Evolutionary conservation across 2,888 invertebrate species (phyloP), one percentile per base, ranked within the genome.

Genomic region (Drosophila multiciliata): DNA sequence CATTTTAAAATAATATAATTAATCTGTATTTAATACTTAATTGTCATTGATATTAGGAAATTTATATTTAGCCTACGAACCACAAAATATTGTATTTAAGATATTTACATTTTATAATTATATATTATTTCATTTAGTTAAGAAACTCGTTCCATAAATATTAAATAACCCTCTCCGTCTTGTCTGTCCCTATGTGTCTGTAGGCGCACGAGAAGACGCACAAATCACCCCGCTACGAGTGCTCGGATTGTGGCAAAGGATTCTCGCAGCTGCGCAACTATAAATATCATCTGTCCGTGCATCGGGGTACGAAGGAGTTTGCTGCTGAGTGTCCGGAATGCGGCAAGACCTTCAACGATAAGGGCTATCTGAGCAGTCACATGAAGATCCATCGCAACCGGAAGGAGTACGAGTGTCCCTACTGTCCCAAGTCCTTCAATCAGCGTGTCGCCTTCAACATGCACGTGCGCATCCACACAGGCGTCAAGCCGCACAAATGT

Each of bases 371-470:
- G 12, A 97, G 97, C 93, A 97, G 96, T 78, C 97, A 97, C 91
- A 95, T 97, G 96, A 97, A 97, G 93, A 97, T 97, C 80, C 97
- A 97, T 92, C 95, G 95, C 75, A 97, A 97, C 91, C 95, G 95
- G 73, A 97, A 96, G 91, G 97, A 97, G 91, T 97, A 97, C 92
- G 96, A 95, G 55, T 97, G 97, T 89, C 95, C 96, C 32, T 95
- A 95, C 82, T 97, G 97, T 87, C 96, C 96, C 1, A 97, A 97
- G 92, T 95, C 97, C 26, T 97, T 97, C 91, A 97, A 97, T 92
- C 97, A 97, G 92, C 94, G 97, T 38, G 97, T 97, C 7, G 97
- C 97, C 11, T 97, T 97, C 93, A 97, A 97, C 90, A 97, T 97
- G 97, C 97, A 97, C 91, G 95, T 96, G 2, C 94, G 97, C 69